Base-by-base conservation (phyloP, 2,888 invertebrate species). In the Drosophila aldrichi region DNA sequence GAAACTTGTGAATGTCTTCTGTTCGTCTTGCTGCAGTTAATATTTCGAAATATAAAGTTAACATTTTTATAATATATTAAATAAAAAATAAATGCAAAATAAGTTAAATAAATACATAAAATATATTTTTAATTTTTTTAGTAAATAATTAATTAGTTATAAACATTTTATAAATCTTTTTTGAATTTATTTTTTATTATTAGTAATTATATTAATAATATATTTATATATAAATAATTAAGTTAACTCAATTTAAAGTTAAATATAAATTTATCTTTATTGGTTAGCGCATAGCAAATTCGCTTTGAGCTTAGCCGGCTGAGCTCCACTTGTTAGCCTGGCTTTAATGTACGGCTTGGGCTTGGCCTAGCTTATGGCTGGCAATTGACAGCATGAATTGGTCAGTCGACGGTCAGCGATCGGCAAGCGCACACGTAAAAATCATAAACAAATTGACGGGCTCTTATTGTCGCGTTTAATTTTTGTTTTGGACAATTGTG, bases 321-420 rank as follows among this genome's bases (percentile, higher is more conserved):
- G 25, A 32, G 48, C 48, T 18, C 18, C 18, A n/a, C 18, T 36
- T 46, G 46, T 51, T 51, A 46, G 49, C 51, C 58, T 16, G 74
- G 59, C 78, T 75, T 56, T 40, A 59, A 73, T 57, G 69, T 34
- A 20, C 10, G 18, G 44, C 70, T 58, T 51, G 18, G 54, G 62
- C 56, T 70, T 46, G 55, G 58, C 64, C 64, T 8, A 7, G 65
- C 56, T 85, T 68, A 72, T 25, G 63, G 65, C 70, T 41, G 29
- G 56, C 49, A 49, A 64, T 59, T 65, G 56, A 29, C 40, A 41
- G 62, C 34, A 44, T 41, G 52, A 25, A 57, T 62, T 64, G 70
- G 71, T 67, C 88, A 86, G 86, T 89, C 55, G 64, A 60, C 65
- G 86, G 79, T 70, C 79, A 73, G 88, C 89, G 72, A 85, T 84